Conservation (phyloP, 1,140 invertebrate species). For the Drosophila asahinai region DNA sequence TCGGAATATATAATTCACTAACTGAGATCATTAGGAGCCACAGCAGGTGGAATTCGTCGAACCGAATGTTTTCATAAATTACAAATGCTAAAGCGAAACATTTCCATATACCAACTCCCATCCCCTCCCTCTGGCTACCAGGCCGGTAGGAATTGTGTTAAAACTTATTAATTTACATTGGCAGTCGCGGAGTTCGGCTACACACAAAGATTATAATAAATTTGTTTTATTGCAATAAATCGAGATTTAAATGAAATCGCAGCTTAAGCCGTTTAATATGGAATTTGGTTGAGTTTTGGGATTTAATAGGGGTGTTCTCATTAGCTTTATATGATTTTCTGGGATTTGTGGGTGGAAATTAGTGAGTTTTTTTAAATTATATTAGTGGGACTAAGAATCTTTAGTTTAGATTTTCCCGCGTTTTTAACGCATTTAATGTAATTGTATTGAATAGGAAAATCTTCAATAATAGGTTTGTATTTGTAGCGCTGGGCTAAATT, state of each 20-base stretch:
- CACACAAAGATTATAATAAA: conserved; percentile 64
- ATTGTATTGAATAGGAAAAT: too few species aligned
- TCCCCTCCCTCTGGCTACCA: conserved; percentile 7
- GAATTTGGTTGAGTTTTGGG: conserved; percentile 19
- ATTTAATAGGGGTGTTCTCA: conserved; percentile 3
- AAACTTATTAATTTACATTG: conserved; percentile 67
- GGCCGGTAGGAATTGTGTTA: conserved; percentile 65
- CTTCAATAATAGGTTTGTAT: too few species aligned
- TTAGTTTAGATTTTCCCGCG: too few species aligned
- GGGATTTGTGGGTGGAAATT: too few species aligned
- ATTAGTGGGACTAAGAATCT: too few species aligned
- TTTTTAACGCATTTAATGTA: too few species aligned
- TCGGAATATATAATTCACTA: conserved; percentile 73
- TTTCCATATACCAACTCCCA: conserved; percentile 53
- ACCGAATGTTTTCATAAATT: conserved; percentile 64
- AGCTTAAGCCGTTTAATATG: conserved; percentile 52
- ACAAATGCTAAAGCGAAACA: conserved; percentile 59
- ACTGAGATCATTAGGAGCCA: conserved; percentile 76
- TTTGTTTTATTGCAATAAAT: conserved; percentile 72
- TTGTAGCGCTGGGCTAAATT: too few species aligned
- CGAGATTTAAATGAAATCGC: conserved; percentile 70
- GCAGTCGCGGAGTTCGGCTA: conserved; percentile 31
- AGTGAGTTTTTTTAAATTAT: too few species aligned
- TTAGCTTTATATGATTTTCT: background rate
- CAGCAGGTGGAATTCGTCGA: conserved; percentile 73